A percentile compares a stretch with the other conserved stretches of the same genome.
Evolutionary conservation across 92 coral and sea anemone species (phyloP).

Genomic region (Plumapathes pennacea): DNA sequence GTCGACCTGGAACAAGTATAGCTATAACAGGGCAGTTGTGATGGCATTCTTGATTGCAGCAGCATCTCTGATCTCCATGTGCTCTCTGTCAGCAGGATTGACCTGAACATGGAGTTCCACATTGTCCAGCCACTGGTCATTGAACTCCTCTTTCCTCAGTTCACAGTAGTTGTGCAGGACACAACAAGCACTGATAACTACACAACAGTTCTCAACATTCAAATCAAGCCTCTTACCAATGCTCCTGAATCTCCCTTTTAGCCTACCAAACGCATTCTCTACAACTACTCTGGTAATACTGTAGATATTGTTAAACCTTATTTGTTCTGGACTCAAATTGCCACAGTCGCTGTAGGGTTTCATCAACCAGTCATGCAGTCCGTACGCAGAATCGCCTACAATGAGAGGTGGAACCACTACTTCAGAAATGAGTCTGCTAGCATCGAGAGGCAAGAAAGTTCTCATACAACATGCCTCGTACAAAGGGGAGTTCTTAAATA

Average conservation of each 20-base stretch:
- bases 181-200: constrained; percentile 40
- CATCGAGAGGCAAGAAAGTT: constrained; percentile 14
- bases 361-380: constrained; percentile 32
- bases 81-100: constrained; percentile 2
- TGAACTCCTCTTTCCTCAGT: constrained; percentile 36
- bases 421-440: constrained; percentile 11
- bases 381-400: constrained; percentile 43
- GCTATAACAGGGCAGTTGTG: no score
- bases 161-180: constrained; percentile 55
- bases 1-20: no score
- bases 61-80: no score
- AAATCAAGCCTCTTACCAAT: constrained; percentile 23
- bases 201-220: constrained; percentile 5
- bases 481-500: constrained; percentile 21
- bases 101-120: constrained; percentile 2
- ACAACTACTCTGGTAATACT: constrained; percentile 50
- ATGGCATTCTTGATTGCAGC: no score
- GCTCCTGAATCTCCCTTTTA: constrained; percentile 43
- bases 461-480: constrained; percentile 1
- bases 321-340: constrained; percentile 6
- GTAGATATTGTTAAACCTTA: constrained; percentile 25
- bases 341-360: constrained; percentile 10
- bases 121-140: constrained; percentile 32
- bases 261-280: constrained; percentile 44
- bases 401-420: constrained; percentile 33